Base-by-base conservation (phyloP, 2,888 invertebrate genomes). In the Aphidoletes aphidimyza region DNA sequence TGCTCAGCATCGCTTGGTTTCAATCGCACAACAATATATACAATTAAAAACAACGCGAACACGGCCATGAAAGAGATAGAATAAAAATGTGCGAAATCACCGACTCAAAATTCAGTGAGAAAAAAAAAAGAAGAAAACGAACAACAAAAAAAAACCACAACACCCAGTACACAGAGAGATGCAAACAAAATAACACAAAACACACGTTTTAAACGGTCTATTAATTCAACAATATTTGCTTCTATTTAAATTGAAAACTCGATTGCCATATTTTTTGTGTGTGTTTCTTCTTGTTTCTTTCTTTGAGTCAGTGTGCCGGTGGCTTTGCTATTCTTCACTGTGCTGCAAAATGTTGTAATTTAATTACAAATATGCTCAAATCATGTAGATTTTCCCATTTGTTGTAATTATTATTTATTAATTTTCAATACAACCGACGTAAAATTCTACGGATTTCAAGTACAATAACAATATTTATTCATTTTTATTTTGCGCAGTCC, bases 41-140 rank as follows among this genome's bases (percentile, higher is more conserved):
- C 37, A 81, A 81, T 81, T 81, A 81, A 81, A n/a, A 81, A 81
- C 37, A n/a, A 81, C 36, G 37, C 81, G n/a, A 0, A 81, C 14
- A 34, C 1, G 0, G 8, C 54, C 5, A 19, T 6, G 37, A 5
- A n/a, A 37, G 69, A 5, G 59, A 59, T 8, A 34, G 17, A 78
- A 78, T n/a, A 78, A 81, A 81, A 81, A 81, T 81, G 81, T 81
- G 81, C 37, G 37, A 81, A 81, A 81, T 81, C 81, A 81, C 37
- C 22, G n/a, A n/a, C 8, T 22, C n/a, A 37, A 81, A 37, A 81
- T 37, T n/a, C n/a, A n/a, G n/a, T n/a, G n/a, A n/a, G n/a, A n/a
- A n/a, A n/a, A n/a, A n/a, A 37, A 37, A 37, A 37, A n/a, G 1
- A 22, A 22, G 9, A 22, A 54, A 54, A 22, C n/a, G 3, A 5